Evolutionary conservation across 2,113 vertebrate species (phyloP).

Genomic region (Mormyrus iriodes): DNA sequence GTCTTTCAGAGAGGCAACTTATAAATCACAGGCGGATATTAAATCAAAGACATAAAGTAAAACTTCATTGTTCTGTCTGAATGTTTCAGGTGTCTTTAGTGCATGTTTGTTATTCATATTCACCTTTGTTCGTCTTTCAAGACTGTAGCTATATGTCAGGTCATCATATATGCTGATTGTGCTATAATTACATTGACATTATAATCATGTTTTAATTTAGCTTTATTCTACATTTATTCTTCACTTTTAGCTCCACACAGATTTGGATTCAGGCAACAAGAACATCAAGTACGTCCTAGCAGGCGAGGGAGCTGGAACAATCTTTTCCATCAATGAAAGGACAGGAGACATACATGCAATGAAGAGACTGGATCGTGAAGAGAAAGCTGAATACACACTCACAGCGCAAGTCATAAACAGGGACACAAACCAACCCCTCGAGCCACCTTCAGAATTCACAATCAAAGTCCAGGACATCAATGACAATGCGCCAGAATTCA

Average conservation of each 20-base stretch:
- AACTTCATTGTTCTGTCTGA: not conserved
- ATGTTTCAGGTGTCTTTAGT: not conserved
- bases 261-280: conserved; percentile 81
- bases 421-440: conserved; percentile 82
- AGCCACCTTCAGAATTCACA: conserved; percentile 95
- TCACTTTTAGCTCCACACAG: conserved; percentile 83
- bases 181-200: not conserved
- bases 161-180: not conserved
- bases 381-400: conserved; percentile 94
- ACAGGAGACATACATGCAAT: conserved; percentile 98
- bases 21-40: not conserved
- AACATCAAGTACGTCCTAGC: conserved; percentile 92
- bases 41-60: not conserved
- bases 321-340: conserved; percentile 94
- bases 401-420: conserved; percentile 88
- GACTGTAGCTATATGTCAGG: not conserved
- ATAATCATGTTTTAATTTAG: not conserved
- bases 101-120: not conserved
- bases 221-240: not conserved
- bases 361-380: conserved; percentile 94
- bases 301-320: conserved; percentile 93
- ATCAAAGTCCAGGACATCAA: conserved; percentile 99
- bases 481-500: conserved; percentile 94
- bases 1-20: not conserved
- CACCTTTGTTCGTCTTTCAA: not conserved